phyloP scores from a whole-genome alignment of 2,888 invertebrate genomes.

The Ichneumoninae sp. region DNA sequence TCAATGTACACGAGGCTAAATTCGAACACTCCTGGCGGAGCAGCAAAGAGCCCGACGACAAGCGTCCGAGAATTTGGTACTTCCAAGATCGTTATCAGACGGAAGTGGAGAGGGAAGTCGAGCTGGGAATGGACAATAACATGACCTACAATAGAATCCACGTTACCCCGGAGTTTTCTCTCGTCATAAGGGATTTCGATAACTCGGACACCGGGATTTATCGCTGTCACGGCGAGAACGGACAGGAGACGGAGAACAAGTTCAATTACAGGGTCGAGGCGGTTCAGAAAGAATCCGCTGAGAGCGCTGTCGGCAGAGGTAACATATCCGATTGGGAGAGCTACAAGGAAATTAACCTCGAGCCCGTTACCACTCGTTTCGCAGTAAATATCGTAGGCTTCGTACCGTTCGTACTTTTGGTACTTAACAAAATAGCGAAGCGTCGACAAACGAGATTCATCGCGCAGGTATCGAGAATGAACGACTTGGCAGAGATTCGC shows the following conservation, averaged over 20 bases:
- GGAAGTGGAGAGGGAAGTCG: conserved; percentile 82
- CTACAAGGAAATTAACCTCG: conserved; percentile 85
- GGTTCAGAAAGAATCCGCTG: conserved; percentile 71
- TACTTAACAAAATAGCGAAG: neutral
- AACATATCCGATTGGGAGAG: conserved; percentile 85
- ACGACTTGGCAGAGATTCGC: conserved; percentile 83
- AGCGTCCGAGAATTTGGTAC: conserved; percentile 85
- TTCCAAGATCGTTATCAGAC: conserved; percentile 82
- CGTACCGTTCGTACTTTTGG: neutral
- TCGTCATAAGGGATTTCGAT: conserved; percentile 84
- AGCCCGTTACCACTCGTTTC: conserved; percentile 85
- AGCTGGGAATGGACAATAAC: conserved; percentile 85
- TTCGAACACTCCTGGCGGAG: neutral
- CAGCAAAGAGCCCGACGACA: conserved; percentile 80
- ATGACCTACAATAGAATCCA: conserved; percentile 83
- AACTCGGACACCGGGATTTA: conserved; percentile 85
- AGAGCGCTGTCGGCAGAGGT: conserved; percentile 80
- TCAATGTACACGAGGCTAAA: neutral
- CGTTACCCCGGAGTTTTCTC: conserved; percentile 84
- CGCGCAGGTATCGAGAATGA: conserved; percentile 81
- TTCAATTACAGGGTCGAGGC: conserved; percentile 85
- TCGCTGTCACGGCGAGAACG: conserved; percentile 84
- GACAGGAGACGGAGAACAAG: conserved; percentile 82
- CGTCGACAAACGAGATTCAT: neutral
- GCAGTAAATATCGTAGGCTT: conserved; percentile 69